Evolutionary conservation across 2,113 vertebrate species (phyloP), one percentile per base, ranked within the genome.

Genomic region (Orthochromis malagaraziensis): DNA sequence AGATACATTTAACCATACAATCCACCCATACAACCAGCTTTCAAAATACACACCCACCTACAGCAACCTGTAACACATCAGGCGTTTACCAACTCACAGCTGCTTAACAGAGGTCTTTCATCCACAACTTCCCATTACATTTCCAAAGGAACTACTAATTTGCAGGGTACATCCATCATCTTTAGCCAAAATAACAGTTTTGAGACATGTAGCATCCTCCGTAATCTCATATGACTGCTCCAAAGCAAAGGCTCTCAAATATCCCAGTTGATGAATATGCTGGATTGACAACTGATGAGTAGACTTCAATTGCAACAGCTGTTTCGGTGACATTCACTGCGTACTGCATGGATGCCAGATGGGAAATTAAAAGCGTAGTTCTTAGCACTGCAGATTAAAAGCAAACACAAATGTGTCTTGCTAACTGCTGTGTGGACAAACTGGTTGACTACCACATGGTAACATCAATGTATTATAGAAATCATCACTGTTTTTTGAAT

Each of bases 281-380:
- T 55, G 84, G 16, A 57, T 10, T 81, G 89, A 92, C 85, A 92
- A 79, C 29, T 82, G 55, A 92, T 85, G 77, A 63, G 68, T 82
- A 21, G 84, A 89, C 83, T 83, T 87, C 16, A 84, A 68, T 81
- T 80, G 81, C 33, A 84, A 73, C 88, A 92, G 86, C 88, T 91
- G 89, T 88, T 92, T 83, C 75, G 7, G 60, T 82, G 85, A 89
- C 91, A 86, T 79, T 84, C 49, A 63, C 85, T 35, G 84, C 75
- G 16, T 73, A 86, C 70, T 75, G 35, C 79, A 81, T 16, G 33
- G 45, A 24, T 16, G 10, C 40, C 88, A 90, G 85, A 91, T 85
- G 89, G 86, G 19, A 88, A 91, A 90, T 85, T 79, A 87, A 45
- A 81, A 81, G 65, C 2, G 6, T 82, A 33, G 35, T 75, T 91